These are phyloP conservation scores for Pristionchus entomophagus DNA, from an alignment of 2,888 invertebrate species.

Conservation along the genomic window DNA sequence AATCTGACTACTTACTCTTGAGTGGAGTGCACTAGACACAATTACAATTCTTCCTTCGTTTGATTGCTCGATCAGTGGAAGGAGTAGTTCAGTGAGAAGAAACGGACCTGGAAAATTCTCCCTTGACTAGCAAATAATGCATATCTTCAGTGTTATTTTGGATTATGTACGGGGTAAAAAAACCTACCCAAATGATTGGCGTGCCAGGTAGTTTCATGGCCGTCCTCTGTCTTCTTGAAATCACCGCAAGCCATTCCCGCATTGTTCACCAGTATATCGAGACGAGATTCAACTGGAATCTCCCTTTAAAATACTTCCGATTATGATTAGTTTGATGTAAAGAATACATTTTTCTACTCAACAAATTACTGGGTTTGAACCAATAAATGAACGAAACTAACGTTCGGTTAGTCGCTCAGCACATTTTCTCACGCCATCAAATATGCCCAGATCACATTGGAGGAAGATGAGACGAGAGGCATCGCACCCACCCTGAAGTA, in stretches of 20 bases:
- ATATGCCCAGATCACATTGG: background rate
- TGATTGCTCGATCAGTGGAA: slow-evolving; percentile 83
- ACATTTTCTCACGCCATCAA: background rate
- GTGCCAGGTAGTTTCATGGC: slow-evolving; percentile 89
- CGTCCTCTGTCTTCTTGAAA: slow-evolving; percentile 82
- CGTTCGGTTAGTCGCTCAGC: background rate
- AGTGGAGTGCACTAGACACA: slow-evolving; percentile 80
- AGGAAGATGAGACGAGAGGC: background rate
- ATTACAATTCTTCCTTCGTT: slow-evolving; percentile 84
- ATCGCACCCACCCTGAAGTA: background rate
- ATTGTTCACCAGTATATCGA: slow-evolving; percentile 78
- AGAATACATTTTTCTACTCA: no score
- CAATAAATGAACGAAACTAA: no score
- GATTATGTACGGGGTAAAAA: no score
- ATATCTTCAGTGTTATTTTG: no score
- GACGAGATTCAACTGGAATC: slow-evolving; percentile 57
- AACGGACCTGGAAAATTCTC: slow-evolving; percentile 72
- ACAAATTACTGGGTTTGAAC: no score
- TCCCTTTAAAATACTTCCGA: no score
- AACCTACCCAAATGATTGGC: slow-evolving; percentile 86
- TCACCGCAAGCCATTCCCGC: slow-evolving; percentile 83
- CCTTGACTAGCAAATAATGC: background rate
- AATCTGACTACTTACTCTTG: no score
- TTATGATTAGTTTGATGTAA: no score
- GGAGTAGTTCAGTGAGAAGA: slow-evolving; percentile 83